phyloP scores from a whole-genome alignment of 1,140 invertebrate genomes.

The Laupala kohalensis region DNA sequence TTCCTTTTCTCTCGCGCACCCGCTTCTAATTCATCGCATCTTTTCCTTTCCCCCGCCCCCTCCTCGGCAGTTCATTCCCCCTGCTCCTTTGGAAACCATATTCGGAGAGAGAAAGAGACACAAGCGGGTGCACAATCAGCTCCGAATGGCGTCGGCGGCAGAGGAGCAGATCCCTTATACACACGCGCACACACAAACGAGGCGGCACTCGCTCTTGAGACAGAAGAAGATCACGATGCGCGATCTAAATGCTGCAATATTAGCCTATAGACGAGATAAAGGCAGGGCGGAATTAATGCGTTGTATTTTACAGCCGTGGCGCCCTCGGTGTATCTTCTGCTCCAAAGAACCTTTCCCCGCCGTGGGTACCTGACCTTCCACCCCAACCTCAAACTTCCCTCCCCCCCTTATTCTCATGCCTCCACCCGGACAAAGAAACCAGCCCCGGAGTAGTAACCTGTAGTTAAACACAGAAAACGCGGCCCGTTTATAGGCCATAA shows the following conservation, averaged over 20 bases:
- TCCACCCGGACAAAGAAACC: not conserved
- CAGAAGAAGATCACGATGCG: constrained; percentile 7
- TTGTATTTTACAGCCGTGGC: not conserved
- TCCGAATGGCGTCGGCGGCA: not conserved
- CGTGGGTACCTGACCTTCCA: not conserved
- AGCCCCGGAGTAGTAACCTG: not conserved
- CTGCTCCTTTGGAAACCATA: not conserved
- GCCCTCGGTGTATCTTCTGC: not conserved
- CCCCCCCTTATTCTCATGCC: not conserved
- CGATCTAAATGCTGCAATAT: constrained; percentile 8
- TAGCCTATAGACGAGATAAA: constrained; percentile 8
- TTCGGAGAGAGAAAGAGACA: no score
- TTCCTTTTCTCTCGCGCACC: not conserved
- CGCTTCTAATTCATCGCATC: not conserved
- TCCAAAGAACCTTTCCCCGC: not conserved
- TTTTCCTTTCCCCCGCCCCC: not conserved
- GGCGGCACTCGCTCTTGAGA: not conserved
- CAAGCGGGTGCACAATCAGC: constrained; percentile 5
- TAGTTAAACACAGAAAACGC: not conserved
- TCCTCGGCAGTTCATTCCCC: not conserved
- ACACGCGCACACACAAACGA: not conserved
- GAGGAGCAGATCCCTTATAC: no score
- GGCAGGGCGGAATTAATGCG: not conserved
- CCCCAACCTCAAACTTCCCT: no score
- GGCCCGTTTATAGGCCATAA: not conserved